Evolutionary conservation across 2,113 vertebrate species (phyloP), one percentile per base, ranked within the genome.

Genomic region (Galemys pyrenaicus): DNA sequence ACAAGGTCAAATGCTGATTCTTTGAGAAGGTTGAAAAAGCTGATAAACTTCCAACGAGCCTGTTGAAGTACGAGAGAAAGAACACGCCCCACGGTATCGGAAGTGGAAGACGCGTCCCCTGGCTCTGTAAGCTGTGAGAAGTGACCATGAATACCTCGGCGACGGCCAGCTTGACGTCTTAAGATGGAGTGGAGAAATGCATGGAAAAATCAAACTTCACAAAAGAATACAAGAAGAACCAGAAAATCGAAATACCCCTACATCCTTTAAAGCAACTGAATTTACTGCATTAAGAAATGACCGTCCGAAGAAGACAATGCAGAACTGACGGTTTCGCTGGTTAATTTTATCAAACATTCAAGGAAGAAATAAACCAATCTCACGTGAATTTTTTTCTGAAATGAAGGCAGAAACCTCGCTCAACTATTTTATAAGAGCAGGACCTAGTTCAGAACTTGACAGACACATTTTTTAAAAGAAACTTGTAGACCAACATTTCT

Each of bases 401-500:
- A 64, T 30, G 15, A 77, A 83, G 49, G 32, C 51, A 22, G 37
- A 51, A 44, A 51, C 35, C 5, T 60, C 11, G 2, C 30, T 75
- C 41, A 15, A 32, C 3, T 17, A 20, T 35, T 79, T 58, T 28
- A 9, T 28, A 68, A 54, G 22, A 6, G 5, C 28, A 62, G 9
- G 39, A 13, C 41, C 28, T 58, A 51, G 24, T 30, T 20, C 58
- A 64, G 86, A 87, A 49, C 12, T 30, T 20, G 35, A 51, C 35
- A 77, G 77, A 82, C 6, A 68, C 30, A 62, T 44, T 94, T 37
- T 12, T 8, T 60, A 82, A 51, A 68, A 80, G 39, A 64, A 90
- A 64, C 24, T 32, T 37, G 10, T 26, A 35, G 9, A 35, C 24
- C 24, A 70, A 26, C 28, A 41, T 58, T 39, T 39, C n/a, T 91